Percentiles rank a stretch among this genome's conserved stretches.
phyloP scores from a whole-genome alignment of 2,113 vertebrate genomes.

The Fulmarus glacialis region DNA sequence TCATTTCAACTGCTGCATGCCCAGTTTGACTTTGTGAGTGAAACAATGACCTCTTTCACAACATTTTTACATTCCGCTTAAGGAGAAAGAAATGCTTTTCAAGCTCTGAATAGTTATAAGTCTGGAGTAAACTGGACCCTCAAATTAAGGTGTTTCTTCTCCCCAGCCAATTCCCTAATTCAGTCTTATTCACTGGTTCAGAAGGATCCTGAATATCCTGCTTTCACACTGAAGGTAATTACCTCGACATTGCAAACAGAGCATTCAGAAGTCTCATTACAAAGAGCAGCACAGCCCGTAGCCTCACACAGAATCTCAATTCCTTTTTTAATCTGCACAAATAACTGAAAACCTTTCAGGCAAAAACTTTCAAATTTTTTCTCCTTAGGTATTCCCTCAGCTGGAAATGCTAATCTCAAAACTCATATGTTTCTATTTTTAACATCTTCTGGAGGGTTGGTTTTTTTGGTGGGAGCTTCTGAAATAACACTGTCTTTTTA shows the following conservation, averaged over 20 bases:
- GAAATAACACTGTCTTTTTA: background rate
- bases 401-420: conserved; percentile 34
- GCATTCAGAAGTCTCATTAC: background rate
- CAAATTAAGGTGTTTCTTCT: background rate
- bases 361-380: background rate
- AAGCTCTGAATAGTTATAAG: background rate
- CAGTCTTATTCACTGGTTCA: background rate
- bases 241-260: background rate
- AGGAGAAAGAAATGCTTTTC: background rate
- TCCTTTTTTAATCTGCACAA: conserved; percentile 5
- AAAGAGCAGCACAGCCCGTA: background rate
- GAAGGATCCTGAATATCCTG: background rate
- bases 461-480: background rate
- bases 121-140: background rate
- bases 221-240: background rate
- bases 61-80: background rate
- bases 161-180: background rate
- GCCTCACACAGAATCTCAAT: background rate
- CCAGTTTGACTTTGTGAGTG: background rate
- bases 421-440: background rate
- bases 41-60: background rate
- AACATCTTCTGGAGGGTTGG: background rate
- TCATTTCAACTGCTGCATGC: background rate
- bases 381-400: background rate
- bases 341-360: conserved; percentile 25